A percentile compares a stretch with the other conserved stretches of the same genome.
phyloP scores from a whole-genome alignment of 2,797 vertebrate genomes.

The Lepus oiostolus region DNA sequence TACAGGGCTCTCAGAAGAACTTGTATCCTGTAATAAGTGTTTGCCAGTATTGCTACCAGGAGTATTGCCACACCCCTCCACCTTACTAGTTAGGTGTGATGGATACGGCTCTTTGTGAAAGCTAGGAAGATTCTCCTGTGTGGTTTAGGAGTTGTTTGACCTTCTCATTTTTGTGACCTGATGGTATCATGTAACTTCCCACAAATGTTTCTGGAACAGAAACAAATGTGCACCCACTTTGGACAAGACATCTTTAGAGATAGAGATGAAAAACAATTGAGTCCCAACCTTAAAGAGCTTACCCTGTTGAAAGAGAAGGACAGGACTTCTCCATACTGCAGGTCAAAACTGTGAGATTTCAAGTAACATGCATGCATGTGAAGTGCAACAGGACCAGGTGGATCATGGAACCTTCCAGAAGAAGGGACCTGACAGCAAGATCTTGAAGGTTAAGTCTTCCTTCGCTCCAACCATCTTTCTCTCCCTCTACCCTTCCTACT shows the following conservation, averaged over 20 bases:
- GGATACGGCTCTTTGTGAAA: background rate
- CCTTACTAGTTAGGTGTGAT: background rate
- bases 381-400: background rate
- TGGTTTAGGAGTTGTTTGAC: background rate
- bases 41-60: background rate
- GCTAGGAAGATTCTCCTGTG: background rate
- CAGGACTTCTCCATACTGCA: background rate
- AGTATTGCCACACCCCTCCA: background rate
- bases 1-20: background rate
- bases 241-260: background rate
- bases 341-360: background rate
- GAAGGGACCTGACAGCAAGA: background rate
- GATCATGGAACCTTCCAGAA: background rate
- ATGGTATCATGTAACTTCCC: background rate
- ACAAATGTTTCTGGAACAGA: background rate
- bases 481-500: background rate
- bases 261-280: background rate
- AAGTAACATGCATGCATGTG: background rate
- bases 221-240: background rate
- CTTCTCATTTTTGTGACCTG: background rate
- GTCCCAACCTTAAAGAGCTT: slow-evolving; percentile 12
- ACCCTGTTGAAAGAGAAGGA: background rate
- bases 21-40: background rate
- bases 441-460: background rate
- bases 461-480: background rate